Evolutionary conservation across 2,113 vertebrate species (phyloP).

Genomic region (Abramis brama): DNA sequence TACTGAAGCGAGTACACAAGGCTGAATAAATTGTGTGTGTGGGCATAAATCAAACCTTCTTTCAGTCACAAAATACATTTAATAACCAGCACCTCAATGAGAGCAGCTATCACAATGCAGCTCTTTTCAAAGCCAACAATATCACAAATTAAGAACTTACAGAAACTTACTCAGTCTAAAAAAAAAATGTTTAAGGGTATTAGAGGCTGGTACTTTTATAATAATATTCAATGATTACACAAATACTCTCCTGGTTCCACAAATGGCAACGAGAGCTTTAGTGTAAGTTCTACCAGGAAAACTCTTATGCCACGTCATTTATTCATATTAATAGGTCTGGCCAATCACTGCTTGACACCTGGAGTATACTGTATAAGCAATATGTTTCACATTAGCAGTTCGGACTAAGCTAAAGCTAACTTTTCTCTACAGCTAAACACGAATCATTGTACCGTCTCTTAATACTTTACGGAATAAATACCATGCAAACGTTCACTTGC

Average conservation of each 20-base stretch:
- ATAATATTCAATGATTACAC: neutral
- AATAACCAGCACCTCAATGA: conserved; percentile 16
- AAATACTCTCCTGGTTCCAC: neutral
- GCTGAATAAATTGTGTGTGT: neutral
- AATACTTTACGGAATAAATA: too few relatives aligned
- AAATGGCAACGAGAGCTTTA: neutral
- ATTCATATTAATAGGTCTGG: too few relatives aligned
- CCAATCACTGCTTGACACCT: too few relatives aligned
- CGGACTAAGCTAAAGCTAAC: too few relatives aligned
- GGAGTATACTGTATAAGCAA: too few relatives aligned
- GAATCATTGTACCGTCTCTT: too few relatives aligned
- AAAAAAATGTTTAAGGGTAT: neutral
- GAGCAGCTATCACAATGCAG: neutral
- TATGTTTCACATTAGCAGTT: too few relatives aligned
- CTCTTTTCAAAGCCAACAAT: neutral
- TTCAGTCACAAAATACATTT: neutral
- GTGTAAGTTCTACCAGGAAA: too few relatives aligned
- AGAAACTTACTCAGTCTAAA: neutral
- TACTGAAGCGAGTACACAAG: neutral
- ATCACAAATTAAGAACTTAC: neutral
- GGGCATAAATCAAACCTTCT: conserved; percentile 5
- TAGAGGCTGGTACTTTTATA: neutral
- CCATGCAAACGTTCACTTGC: too few relatives aligned
- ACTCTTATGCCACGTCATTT: too few relatives aligned
- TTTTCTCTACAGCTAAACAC: too few relatives aligned